phyloP scores from a whole-genome alignment of 2,797 vertebrate species.

The Sparidentex hasta region DNA sequence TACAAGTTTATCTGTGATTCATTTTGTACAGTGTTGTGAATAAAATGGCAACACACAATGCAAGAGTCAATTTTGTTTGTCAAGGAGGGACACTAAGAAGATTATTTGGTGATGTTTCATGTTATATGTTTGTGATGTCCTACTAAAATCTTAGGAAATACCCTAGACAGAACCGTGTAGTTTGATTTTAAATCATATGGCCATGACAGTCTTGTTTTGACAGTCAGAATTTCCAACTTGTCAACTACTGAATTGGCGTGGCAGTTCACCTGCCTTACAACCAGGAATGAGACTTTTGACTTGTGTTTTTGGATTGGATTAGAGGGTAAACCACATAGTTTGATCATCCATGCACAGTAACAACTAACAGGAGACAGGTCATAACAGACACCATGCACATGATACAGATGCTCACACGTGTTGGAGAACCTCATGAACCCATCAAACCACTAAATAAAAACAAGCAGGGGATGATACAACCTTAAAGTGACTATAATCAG shows the following conservation, averaged over 20 bases:
- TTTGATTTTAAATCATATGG: background rate
- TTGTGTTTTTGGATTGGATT: background rate
- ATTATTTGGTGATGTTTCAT: background rate
- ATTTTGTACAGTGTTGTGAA: conserved; percentile 52
- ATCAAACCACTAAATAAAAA: background rate
- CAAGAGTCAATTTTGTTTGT: background rate
- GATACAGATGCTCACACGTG: background rate
- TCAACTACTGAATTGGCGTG: no score
- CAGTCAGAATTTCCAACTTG: background rate
- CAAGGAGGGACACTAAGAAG: background rate
- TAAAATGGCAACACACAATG: conserved; percentile 49
- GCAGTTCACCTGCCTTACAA: no score
- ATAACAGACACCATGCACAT: background rate
- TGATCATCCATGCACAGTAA: background rate
- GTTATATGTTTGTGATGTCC: background rate
- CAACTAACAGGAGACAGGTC: background rate
- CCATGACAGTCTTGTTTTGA: background rate
- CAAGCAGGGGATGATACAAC: no score
- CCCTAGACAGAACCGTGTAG: background rate
- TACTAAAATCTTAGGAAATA: background rate
- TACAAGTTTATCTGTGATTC: conserved; percentile 21
- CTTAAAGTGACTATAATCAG: no score
- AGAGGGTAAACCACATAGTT: background rate
- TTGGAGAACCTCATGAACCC: background rate
- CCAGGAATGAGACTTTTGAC: no score